Percentiles rank a stretch among this genome's conserved stretches.
These are phyloP conservation scores for Antidorcas marsupialis DNA, from an alignment of 2,113 vertebrate species.

Conservation along the genomic window DNA sequence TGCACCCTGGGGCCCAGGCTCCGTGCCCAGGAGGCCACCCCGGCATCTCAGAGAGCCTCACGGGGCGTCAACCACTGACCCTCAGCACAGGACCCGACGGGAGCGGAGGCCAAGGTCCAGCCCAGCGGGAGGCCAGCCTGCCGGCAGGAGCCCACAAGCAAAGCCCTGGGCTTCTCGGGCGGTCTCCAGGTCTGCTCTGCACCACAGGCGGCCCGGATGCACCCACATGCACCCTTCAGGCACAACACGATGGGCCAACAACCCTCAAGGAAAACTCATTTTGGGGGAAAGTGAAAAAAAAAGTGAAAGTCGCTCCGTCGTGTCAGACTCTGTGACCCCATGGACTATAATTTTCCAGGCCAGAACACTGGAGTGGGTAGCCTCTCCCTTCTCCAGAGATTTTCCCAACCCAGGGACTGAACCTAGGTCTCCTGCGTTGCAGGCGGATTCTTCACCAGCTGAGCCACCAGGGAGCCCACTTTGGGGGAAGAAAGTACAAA, in stretches of 20 bases:
- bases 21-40: neutral
- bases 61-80: neutral
- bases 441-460: neutral
- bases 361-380: neutral
- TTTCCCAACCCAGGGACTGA: neutral
- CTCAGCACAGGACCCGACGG: neutral
- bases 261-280: neutral
- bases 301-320: neutral
- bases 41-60: neutral
- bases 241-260: neutral
- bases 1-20: neutral
- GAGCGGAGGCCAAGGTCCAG: neutral
- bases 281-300: neutral
- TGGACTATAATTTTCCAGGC: rapidly evolving
- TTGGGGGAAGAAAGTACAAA: neutral
- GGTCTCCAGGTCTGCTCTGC: neutral
- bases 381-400: neutral
- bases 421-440: neutral
- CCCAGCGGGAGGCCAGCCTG: neutral
- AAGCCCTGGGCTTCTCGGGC: neutral
- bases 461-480: neutral
- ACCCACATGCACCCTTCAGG: neutral
- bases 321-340: neutral
- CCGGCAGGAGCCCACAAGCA: neutral
- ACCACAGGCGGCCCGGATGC: neutral